Percentiles rank a stretch among this genome's conserved stretches.
Evolutionary conservation across 2,113 vertebrate species (phyloP).

Genomic region (Struthio camelus): DNA sequence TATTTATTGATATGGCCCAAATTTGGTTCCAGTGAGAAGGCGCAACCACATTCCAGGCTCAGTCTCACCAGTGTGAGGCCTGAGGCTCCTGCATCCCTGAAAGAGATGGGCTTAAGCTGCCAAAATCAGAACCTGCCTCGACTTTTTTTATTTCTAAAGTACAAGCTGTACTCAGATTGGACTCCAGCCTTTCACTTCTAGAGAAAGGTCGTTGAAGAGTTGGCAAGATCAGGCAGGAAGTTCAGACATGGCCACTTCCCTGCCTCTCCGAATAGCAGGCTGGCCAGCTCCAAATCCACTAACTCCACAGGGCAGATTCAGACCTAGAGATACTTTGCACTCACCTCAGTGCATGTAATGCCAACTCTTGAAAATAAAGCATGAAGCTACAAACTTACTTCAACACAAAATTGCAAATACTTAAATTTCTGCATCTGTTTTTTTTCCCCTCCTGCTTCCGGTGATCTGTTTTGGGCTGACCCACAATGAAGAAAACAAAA

Average conservation of each 20-base stretch:
- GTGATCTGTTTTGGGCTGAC: background rate
- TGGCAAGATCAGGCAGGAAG: background rate
- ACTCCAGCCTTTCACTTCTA: background rate
- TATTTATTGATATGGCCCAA: background rate
- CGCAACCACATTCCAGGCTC: background rate
- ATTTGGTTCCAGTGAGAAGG: background rate
- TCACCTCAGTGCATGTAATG: background rate
- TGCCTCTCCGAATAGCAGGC: conserved; percentile 7
- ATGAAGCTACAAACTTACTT: background rate
- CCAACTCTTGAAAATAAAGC: background rate
- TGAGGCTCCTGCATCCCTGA: background rate
- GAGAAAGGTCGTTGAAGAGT: conserved; percentile 6
- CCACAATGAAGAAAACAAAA: background rate
- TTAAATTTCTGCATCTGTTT: background rate
- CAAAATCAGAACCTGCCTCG: background rate
- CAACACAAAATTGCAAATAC: background rate
- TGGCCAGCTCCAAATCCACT: background rate
- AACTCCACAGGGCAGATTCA: background rate
- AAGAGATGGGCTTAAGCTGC: background rate
- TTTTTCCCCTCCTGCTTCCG: background rate
- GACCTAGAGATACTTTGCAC: background rate
- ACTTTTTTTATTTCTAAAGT: background rate
- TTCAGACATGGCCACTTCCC: conserved; percentile 22
- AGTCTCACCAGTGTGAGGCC: background rate
- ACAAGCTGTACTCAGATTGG: background rate